Conservation (phyloP, 1,140 invertebrate genomes). For the Arion vulgaris region DNA sequence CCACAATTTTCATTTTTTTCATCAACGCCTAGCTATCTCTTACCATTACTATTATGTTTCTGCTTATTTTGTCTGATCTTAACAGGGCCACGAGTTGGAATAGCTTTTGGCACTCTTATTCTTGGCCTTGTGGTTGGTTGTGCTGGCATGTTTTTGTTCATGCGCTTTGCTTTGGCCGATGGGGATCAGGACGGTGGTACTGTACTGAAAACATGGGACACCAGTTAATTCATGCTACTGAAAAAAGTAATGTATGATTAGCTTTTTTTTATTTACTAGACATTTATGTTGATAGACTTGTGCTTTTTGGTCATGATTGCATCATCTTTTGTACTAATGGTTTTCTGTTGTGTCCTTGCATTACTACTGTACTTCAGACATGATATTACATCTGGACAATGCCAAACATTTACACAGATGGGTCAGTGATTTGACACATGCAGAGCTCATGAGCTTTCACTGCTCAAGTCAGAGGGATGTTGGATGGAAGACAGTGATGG, state of each 20-base stretch:
- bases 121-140: background rate
- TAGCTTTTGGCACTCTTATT: constrained; percentile 1
- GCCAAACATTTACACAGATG: too few species aligned
- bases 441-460: too few species aligned
- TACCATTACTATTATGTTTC: background rate
- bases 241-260: background rate
- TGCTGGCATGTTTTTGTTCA: background rate
- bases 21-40: too few species aligned
- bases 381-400: too few species aligned
- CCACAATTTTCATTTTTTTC: too few species aligned
- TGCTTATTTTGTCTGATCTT: background rate
- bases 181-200: background rate
- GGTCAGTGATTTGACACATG: too few species aligned
- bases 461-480: too few species aligned
- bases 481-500: too few species aligned
- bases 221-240: background rate
- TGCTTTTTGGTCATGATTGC: too few species aligned
- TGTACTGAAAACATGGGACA: constrained; percentile 10
- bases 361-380: too few species aligned
- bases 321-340: too few species aligned
- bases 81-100: background rate
- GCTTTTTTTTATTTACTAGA: background rate
- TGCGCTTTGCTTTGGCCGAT: background rate
- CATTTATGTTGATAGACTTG: background rate
- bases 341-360: too few species aligned